Evolutionary conservation across 2,113 vertebrate genomes (phyloP).

Genomic region (Ammodytes marinus): DNA sequence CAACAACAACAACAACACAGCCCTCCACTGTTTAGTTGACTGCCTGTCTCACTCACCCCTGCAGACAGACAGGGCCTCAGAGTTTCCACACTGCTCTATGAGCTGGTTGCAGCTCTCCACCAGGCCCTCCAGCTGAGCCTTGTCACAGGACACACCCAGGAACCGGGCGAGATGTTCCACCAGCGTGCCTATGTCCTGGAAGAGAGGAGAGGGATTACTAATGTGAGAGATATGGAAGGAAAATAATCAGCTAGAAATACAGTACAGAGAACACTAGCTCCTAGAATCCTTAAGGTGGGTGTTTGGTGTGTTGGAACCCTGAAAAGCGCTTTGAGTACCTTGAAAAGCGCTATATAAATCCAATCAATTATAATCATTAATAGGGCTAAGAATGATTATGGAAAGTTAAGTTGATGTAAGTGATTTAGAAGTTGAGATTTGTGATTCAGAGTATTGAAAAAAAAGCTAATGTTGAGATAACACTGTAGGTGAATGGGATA

Average conservation of each 20-base stretch:
- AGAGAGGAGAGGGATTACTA: not conserved
- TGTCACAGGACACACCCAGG: slow-evolving; percentile 95
- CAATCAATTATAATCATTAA: no score
- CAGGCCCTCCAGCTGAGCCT: slow-evolving; percentile 93
- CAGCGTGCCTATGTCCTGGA: slow-evolving; percentile 91
- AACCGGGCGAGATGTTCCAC: slow-evolving; percentile 94
- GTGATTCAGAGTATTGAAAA: no score
- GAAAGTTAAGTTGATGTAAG: no score
- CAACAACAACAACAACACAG: no score
- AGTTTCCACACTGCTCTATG: slow-evolving; percentile 96
- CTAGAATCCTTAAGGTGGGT: not conserved
- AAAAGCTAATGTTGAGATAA: no score
- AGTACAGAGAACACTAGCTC: not conserved
- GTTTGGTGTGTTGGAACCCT: no score
- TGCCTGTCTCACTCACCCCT: slow-evolving; percentile 86
- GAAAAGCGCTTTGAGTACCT: no score
- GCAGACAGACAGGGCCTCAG: slow-evolving; percentile 93
- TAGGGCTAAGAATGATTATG: no score
- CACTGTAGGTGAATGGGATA: no score
- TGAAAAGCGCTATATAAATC: no score
- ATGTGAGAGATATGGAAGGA: not conserved
- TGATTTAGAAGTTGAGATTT: no score
- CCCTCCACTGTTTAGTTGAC: not conserved
- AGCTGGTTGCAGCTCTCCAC: slow-evolving; percentile 96
- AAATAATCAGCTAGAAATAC: not conserved